These are phyloP conservation scores for Magallana nippona DNA, from an alignment of 2,888 invertebrate genomes.

Conservation along the genomic window DNA sequence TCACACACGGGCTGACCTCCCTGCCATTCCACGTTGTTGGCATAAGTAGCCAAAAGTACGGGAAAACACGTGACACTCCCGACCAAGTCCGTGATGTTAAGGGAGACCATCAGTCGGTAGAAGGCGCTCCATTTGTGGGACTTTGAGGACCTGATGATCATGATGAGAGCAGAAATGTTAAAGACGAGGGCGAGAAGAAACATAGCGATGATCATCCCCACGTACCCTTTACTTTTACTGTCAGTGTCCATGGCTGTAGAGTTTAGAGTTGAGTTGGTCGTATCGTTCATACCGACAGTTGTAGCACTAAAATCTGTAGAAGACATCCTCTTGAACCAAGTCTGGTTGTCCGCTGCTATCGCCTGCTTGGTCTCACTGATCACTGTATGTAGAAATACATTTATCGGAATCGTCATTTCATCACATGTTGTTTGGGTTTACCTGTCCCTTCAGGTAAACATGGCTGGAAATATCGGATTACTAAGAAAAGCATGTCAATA, in stretches of 20 bases:
- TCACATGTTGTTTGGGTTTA: constrained; percentile 8
- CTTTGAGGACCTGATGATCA: constrained; percentile 24
- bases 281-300: not conserved
- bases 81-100: constrained; percentile 29
- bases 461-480: not conserved
- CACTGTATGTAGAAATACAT: constrained; percentile 1
- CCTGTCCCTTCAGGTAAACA: not conserved
- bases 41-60: constrained; percentile 38
- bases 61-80: constrained; percentile 40
- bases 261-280: not conserved
- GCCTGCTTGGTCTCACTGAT: not conserved
- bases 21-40: constrained; percentile 37
- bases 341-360: not conserved
- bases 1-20: constrained; percentile 38
- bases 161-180: constrained; percentile 30
- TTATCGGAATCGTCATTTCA: constrained; percentile 20
- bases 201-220: constrained; percentile 42
- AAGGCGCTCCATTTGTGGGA: constrained; percentile 39
- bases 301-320: not conserved
- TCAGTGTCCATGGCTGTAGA: not conserved
- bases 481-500: constrained; percentile 22
- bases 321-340: not conserved
- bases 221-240: constrained; percentile 36
- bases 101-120: constrained; percentile 34
- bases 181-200: constrained; percentile 34